A percentile compares a stretch with the other conserved stretches of the same genome.
Conservation (phyloP, 2,888 invertebrate genomes). For the Archips crataeganus region DNA sequence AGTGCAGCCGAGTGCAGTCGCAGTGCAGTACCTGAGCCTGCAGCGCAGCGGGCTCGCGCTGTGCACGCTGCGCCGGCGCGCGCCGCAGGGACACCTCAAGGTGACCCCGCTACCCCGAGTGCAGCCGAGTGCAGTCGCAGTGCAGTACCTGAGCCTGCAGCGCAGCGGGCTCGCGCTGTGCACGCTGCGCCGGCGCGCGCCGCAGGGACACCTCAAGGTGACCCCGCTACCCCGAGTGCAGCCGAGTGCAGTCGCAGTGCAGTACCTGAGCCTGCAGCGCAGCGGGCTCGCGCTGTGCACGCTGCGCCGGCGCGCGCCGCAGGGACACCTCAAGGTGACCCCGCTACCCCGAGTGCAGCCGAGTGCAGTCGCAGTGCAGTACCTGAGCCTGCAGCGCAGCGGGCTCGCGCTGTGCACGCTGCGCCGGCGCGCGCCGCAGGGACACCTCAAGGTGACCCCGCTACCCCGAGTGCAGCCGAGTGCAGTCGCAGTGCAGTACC, state of each 20-base stretch:
- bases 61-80: constrained; percentile 12
- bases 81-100: constrained; percentile 17
- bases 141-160: constrained; percentile 33
- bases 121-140: background rate
- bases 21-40: constrained; percentile 31
- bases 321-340: constrained; percentile 19
- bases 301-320: constrained; percentile 11
- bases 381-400: constrained; percentile 32
- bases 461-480: constrained; percentile 1
- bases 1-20: background rate
- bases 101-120: too few relatives aligned
- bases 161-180: constrained; percentile 23
- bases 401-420: constrained; percentile 23
- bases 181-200: constrained; percentile 16
- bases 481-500: constrained; percentile 36
- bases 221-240: too few relatives aligned
- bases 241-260: background rate
- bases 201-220: constrained; percentile 19
- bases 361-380: constrained; percentile 10
- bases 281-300: constrained; percentile 26
- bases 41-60: constrained; percentile 25
- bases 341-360: too few relatives aligned
- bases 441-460: constrained; percentile 9
- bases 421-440: constrained; percentile 7
- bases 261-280: constrained; percentile 35